A percentile compares a stretch with the other conserved stretches of the same genome.
Conservation (phyloP, 2,797 vertebrate genomes). For the Arnoldichthys spilopterus region DNA sequence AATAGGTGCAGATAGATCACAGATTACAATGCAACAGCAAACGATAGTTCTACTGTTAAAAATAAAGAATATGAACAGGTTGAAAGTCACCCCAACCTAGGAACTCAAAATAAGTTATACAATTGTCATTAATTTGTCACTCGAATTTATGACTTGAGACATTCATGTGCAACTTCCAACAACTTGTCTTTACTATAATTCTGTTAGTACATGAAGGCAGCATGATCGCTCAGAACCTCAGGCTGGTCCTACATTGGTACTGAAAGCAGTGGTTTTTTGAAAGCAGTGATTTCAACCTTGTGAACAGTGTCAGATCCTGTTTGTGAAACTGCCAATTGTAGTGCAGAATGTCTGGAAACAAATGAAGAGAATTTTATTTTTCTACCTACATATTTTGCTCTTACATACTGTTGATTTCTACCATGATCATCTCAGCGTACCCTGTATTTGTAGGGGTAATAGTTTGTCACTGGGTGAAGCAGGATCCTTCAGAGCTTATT, state of each 20-base stretch:
- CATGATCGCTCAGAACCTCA: background rate
- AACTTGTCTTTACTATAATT: no score
- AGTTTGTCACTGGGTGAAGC: background rate
- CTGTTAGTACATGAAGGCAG: no score
- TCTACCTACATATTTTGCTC: conserved; percentile 20
- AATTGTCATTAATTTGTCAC: no score
- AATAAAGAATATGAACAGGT: no score
- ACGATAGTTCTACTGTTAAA: no score
- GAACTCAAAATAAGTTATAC: no score
- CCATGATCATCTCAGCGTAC: background rate
- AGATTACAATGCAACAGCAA: no score
- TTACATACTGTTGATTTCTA: conserved; percentile 6
- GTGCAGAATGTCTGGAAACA: background rate
- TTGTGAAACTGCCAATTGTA: conserved; percentile 3
- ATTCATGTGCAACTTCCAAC: no score
- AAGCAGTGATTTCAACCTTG: background rate
- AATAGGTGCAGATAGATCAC: no score
- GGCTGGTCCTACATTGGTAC: background rate
- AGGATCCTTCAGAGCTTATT: background rate
- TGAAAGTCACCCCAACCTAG: no score
- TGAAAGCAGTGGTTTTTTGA: background rate
- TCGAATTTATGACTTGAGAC: no score
- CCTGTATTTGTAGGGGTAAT: background rate
- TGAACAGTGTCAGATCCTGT: conserved; percentile 3
- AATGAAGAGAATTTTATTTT: conserved; percentile 13